These are phyloP conservation scores for Drosophila navojoa DNA, from an alignment of 1,140 invertebrate genomes.

Conservation along the genomic window DNA sequence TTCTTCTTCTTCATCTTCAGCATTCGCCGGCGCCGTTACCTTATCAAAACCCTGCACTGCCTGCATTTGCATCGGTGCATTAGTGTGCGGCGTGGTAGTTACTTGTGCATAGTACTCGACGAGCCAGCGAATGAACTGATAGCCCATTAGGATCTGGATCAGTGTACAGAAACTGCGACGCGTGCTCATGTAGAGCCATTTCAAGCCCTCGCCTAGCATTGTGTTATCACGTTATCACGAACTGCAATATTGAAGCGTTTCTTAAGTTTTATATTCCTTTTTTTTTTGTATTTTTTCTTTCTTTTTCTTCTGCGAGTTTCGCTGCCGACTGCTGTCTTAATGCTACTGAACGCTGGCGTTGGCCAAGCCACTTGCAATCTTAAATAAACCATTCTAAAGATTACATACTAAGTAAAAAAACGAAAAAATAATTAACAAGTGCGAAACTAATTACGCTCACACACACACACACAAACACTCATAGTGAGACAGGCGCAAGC, in stretches of 20 bases:
- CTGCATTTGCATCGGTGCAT: conserved; percentile 6
- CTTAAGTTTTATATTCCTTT: not conserved
- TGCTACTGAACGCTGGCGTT: conserved; percentile 17
- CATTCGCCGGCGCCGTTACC: conserved; percentile 32
- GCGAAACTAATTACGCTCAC: conserved; percentile 20
- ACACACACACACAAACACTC: not conserved
- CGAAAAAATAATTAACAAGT: conserved; percentile 21
- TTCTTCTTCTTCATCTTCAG: conserved; percentile 26
- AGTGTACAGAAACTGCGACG: conserved; percentile 27
- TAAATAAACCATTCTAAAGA: conserved; percentile 32
- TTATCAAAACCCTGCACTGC: conserved; percentile 47
- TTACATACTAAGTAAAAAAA: conserved; percentile 7
- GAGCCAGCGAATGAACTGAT: conserved; percentile 74
- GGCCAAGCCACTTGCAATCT: conserved; percentile 22
- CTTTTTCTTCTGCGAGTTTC: not conserved
- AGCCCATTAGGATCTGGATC: conserved; percentile 61
- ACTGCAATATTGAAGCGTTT: conserved; percentile 36
- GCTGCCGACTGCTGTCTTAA: conserved; percentile 2
- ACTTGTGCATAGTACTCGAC: conserved; percentile 49
- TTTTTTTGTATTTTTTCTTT: not conserved
- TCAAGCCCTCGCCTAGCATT: conserved; percentile 58
- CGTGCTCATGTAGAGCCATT: conserved; percentile 51
- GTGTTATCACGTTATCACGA: not conserved
- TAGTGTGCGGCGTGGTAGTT: conserved; percentile 26
- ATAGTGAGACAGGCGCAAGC: not conserved